Evolutionary conservation across 2,113 vertebrate species (phyloP), one percentile per base, ranked within the genome.

Genomic region (Puntigrus tetrazona): DNA sequence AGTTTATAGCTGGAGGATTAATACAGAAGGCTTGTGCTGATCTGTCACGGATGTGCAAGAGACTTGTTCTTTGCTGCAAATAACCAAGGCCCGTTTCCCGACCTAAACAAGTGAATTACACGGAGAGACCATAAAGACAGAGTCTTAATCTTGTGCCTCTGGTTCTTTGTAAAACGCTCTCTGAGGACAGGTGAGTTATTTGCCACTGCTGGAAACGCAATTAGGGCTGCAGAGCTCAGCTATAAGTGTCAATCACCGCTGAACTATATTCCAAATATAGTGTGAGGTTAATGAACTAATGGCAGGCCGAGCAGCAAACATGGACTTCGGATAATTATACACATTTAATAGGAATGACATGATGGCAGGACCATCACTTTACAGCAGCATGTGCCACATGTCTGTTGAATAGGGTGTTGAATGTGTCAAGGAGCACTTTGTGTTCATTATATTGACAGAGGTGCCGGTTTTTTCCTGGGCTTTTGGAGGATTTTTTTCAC

Each of bases 231-330:
- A 67, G 31, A 67, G 77, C 47, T 75, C 78, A 75, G 31, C 36
- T 69, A 45, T 57, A 69, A 85, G 34, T 65, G 72, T 82, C 82
- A 69, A 80, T 82, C 61, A 45, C 47, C 50, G 38, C 52, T 85
- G 84, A 78, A 84, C 36, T 25, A 14, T 81, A 50, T 67, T 78
- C 84, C 73, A 82, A 69, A 84, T 75, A 86, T 84, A 87, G 84
- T 27, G 22, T 9, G 45, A 75, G 84, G 78, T 76, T 89, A 87
- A 89, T 84, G 31, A 73, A 84, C 65, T 84, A 81, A 81, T 78
- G 78, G 27, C 31, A 74, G 78, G 74, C 45, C 34, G 74, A 81
- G 70, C 34, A 83, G 18, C n/a, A 77, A 78, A 84, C 57, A 34
- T 82, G 67, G 4, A 67, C 10, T 78, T 72, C 29, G 18, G 43